phyloP scores from a whole-genome alignment of 2,797 vertebrate genomes.

The Pangasius djambal region DNA sequence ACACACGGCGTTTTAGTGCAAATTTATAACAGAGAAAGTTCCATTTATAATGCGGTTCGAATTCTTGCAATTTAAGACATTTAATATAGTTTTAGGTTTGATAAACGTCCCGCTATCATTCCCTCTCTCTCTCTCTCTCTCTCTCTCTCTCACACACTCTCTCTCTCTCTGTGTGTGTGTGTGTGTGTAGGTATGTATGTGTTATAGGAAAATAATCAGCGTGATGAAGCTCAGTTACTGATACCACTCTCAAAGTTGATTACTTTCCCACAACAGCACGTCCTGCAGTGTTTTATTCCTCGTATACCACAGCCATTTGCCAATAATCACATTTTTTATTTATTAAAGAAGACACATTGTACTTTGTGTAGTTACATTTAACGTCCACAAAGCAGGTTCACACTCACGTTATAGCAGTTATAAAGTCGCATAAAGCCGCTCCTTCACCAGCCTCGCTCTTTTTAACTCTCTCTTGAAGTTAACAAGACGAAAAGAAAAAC shows the following conservation, averaged over 20 bases:
- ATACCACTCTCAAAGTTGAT: background rate
- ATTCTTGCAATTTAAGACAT: constrained; percentile 66
- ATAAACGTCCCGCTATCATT: constrained; percentile 37
- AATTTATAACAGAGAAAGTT: constrained; percentile 50
- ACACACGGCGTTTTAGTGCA: constrained; percentile 62
- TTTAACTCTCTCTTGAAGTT: background rate
- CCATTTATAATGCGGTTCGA: constrained; percentile 68
- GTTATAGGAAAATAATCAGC: too few species aligned
- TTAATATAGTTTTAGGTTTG: constrained; percentile 68
- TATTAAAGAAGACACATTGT: background rate
- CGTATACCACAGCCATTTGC: background rate
- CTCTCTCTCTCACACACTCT: background rate
- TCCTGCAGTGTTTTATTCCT: background rate
- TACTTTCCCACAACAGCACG: background rate
- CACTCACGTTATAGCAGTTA: background rate
- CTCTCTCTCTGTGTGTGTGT: background rate
- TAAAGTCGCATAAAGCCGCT: background rate
- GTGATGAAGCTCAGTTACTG: too few species aligned
- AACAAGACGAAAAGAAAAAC: too few species aligned
- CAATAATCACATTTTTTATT: background rate
- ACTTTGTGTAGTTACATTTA: background rate
- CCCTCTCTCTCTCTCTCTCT: background rate
- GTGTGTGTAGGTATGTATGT: background rate
- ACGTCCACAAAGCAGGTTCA: background rate
- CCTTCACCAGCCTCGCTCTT: background rate